Evolutionary conservation across 2,888 invertebrate genomes (phyloP), one percentile per base, ranked within the genome.

Genomic region (Orthonevra nobilis): DNA sequence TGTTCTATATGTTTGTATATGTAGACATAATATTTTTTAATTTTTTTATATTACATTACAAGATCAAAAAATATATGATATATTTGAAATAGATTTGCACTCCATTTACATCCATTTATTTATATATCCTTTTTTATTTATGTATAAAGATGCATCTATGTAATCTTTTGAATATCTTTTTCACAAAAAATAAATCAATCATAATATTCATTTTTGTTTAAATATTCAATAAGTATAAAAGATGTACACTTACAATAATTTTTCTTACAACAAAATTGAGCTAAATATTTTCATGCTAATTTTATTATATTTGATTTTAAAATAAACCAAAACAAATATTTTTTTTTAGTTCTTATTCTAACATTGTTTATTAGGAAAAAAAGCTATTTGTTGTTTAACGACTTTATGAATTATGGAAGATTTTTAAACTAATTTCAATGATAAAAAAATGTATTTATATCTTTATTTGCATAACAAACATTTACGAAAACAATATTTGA

Each of bases 31-130:
- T 74, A 68, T 32, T 69, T 40, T 64, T 32, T 66, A 64, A 54
- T 64, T 36, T 38, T 66, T 60, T 10, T 48, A 50, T 66, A 63
- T 61, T 61, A 69, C 19, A 38, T 81, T 75, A 69, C 61, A 75
- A 36, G 60, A 61, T 70, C 69, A 70, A 66, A 79, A 73, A 74
- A 64, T 81, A 79, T 81, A 73, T 63, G 50, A 52, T 79, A 32
- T 64, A 38, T 56, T 54, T 54, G 58, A 50, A 60, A 38, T 42
- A 38, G 26, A 42, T 40, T 42, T 32, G 7, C 50, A 9, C 30
- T 40, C 44, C 17, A 12, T 60, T 52, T 26, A 34, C 54, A 19
- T 23, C 4, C 60, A 42, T 26, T 19, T 46, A 44, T 12, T 69
- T n/a, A n/a, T n/a, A n/a, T n/a, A n/a, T n/a, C n/a, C n/a, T n/a